Evolutionary conservation across 2,888 invertebrate genomes (phyloP), one percentile per base, ranked within the genome.

Genomic region (Chaetoderma sp.): DNA sequence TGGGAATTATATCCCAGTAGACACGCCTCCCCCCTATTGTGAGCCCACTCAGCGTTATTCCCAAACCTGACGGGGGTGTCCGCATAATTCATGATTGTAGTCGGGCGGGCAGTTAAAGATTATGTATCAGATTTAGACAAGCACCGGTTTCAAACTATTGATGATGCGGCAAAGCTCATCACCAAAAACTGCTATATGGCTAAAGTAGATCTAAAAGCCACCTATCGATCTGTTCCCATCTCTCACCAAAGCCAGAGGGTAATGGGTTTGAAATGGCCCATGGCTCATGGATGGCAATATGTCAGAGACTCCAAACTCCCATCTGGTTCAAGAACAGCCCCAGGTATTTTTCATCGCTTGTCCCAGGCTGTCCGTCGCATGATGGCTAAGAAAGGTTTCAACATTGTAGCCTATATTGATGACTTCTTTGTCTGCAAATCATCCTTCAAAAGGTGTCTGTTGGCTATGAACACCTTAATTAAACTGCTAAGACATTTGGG

Each of bases 21-120:
- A 18, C 1, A 4, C 2, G 1, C 13, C 33, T 5, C 63, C 63
- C 13, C 6, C 6, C 3, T n/a, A 52, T 60, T 39, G 21, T 64
- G 10, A 60, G 64, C 39, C 60, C 60, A 4, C 30, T 65, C 18
- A 54, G 49, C 10, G 52, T 49, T n/a, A 45, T 59, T 23, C 59
- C 64, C 4, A 59, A 63, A 47, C 32, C 50, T 21, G 59, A 64
- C 28, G 59, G 42, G 36, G 64, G 58, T 32, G 59, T 64, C 1
- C 50, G 64, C 2, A 28, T 59, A 18, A 52, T 64, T 59, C 64
- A 45, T 32, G 64, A 64, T 39, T 63, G 63, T 21, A 52, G 52
- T 21, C 32, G 63, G 18, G 56, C 57, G 6, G 27, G 36, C 5
- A 59, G 64, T 6, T 16, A 58, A 1, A n/a, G n/a, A n/a, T n/a